Evolutionary conservation across 2,113 vertebrate species (phyloP).

Genomic region (Elephas maximus): DNA sequence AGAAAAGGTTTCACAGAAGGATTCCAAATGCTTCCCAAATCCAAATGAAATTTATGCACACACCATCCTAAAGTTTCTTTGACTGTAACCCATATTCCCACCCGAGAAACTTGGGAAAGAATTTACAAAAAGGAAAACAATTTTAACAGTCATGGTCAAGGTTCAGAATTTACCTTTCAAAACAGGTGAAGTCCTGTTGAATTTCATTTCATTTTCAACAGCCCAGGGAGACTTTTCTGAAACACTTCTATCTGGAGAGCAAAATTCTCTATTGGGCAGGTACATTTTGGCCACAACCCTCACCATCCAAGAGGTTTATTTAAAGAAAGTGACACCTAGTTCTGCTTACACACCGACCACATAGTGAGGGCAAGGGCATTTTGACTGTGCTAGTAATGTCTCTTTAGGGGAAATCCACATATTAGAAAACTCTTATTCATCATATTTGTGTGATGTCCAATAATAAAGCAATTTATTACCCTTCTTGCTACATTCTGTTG

Average conservation of each 20-base stretch:
- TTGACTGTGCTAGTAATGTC: neutral
- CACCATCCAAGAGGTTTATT: neutral
- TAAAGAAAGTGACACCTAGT: neutral
- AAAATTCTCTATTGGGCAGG: neutral
- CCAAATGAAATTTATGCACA: neutral
- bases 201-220: neutral
- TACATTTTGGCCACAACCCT: neutral
- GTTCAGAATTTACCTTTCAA: neutral
- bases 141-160: neutral
- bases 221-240: neutral
- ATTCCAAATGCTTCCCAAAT: slow-evolving; percentile 40
- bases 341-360: neutral
- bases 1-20: neutral
- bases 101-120: neutral
- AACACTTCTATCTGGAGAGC: neutral
- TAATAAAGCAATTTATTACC: neutral
- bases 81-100: neutral
- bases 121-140: slow-evolving; percentile 9
- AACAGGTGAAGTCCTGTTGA: neutral
- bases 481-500: neutral
- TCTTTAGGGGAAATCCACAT: neutral
- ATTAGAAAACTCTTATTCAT: neutral
- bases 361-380: neutral
- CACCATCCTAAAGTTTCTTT: neutral
- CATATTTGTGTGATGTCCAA: neutral